phyloP scores from a whole-genome alignment of 2,888 invertebrate genomes.

The Spodoptera exigua region DNA sequence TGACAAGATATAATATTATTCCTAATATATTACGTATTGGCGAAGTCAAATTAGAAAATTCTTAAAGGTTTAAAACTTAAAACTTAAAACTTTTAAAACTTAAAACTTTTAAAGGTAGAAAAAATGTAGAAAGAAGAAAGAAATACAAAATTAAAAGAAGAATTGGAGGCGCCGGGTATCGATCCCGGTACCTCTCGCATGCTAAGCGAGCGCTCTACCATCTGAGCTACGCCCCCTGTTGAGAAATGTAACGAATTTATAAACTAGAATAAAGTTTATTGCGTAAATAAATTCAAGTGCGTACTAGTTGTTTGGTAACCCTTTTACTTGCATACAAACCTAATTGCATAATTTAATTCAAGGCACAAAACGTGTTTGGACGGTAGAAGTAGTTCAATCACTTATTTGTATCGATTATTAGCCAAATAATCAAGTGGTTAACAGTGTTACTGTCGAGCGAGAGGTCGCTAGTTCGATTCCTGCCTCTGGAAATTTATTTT shows the following conservation, averaged over 20 bases:
- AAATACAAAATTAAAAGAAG: background rate
- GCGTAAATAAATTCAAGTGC: slow-evolving; percentile 20
- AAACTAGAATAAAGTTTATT: slow-evolving; percentile 17
- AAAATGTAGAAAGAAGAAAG: background rate
- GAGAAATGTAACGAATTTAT: background rate
- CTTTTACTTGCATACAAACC: slow-evolving; percentile 48
- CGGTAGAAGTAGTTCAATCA: background rate
- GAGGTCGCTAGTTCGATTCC: too few relatives aligned
- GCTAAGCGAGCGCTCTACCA: slow-evolving; percentile 90
- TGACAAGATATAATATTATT: too few relatives aligned
- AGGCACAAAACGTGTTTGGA: slow-evolving; percentile 16
- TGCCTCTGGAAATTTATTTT: too few relatives aligned
- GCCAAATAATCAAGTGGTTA: too few relatives aligned
- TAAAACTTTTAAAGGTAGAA: background rate
- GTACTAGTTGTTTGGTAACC: slow-evolving; percentile 40
- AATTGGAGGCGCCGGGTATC: slow-evolving; percentile 80
- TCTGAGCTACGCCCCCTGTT: slow-evolving; percentile 88
- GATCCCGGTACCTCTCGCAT: slow-evolving; percentile 90
- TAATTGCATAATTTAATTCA: slow-evolving; percentile 41
- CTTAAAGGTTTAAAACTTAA: too few relatives aligned
- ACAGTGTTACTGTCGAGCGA: too few relatives aligned
- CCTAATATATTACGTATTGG: too few relatives aligned
- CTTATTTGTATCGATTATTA: too few relatives aligned
- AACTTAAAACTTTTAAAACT: too few relatives aligned
- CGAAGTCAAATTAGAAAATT: too few relatives aligned